Conservation (phyloP, 2,888 invertebrate species). For the Dichetophora obliterata region DNA sequence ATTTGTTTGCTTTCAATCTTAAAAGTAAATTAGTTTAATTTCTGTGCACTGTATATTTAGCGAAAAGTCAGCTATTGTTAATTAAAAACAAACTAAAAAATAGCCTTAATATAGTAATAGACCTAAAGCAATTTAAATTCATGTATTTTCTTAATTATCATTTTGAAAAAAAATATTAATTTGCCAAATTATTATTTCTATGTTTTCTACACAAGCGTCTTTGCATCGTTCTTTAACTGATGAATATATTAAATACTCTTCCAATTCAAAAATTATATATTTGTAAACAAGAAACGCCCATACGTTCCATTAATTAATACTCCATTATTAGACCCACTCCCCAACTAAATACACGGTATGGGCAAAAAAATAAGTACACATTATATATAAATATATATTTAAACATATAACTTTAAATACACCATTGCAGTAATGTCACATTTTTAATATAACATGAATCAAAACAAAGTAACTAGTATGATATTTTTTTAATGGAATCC, state of each 20-base stretch:
- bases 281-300: neutral
- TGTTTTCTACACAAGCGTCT: neutral
- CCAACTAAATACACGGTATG: neutral
- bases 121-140: neutral
- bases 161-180: neutral
- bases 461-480: constrained; percentile 13
- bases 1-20: neutral
- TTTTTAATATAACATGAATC: constrained; percentile 18
- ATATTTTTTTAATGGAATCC: constrained; percentile 37
- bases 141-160: neutral
- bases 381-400: neutral
- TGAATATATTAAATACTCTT: neutral
- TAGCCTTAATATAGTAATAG: constrained; percentile 43
- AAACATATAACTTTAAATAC: constrained; percentile 7
- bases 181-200: neutral
- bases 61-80: constrained; percentile 24
- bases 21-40: constrained; percentile 42
- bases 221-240: neutral
- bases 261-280: neutral
- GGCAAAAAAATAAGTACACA: neutral
- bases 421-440: neutral
- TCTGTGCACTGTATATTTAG: constrained; percentile 42
- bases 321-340: neutral
- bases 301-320: neutral
- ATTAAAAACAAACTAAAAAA: constrained; percentile 30